These are phyloP conservation scores for Lasaia peninsularis DNA, from an alignment of 1,140 invertebrate species.

Conservation along the genomic window DNA sequence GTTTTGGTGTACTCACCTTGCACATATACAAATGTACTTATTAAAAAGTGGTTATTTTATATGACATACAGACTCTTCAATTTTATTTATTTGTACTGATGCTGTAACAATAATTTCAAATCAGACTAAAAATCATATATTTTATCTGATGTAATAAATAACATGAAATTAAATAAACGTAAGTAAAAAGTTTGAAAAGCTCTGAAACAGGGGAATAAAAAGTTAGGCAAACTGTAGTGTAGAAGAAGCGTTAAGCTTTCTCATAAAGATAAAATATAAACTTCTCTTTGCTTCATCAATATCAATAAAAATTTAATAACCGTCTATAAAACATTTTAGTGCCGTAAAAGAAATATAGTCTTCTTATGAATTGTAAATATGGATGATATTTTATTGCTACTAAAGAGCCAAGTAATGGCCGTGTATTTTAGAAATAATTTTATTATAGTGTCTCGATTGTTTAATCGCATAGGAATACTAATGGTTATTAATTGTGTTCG, in stretches of 20 bases:
- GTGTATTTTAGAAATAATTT: background rate
- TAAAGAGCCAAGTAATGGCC: background rate
- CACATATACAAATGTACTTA: too few relatives aligned
- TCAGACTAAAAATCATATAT: too few relatives aligned
- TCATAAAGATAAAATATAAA: conserved; percentile 11
- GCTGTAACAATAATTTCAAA: too few relatives aligned
- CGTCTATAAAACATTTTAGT: conserved; percentile 27
- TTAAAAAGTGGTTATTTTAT: too few relatives aligned
- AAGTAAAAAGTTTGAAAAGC: background rate
- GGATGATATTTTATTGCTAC: conserved; percentile 31
- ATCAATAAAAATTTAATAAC: conserved; percentile 12
- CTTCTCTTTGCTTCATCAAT: conserved; percentile 10
- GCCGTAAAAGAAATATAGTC: conserved; percentile 26
- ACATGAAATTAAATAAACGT: too few relatives aligned
- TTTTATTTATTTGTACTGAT: too few relatives aligned
- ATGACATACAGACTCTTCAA: too few relatives aligned
- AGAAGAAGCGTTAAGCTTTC: conserved; percentile 8
- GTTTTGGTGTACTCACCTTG: too few relatives aligned
- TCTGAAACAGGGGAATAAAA: background rate
- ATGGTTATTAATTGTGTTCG: too few relatives aligned
- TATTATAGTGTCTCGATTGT: background rate
- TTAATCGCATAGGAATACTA: background rate
- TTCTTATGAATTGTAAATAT: conserved; percentile 32
- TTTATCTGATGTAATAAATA: too few relatives aligned
- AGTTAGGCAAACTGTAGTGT: background rate